Evolutionary conservation across 2,113 vertebrate genomes (phyloP), one percentile per base, ranked within the genome.

Genomic region (Orthochromis malagaraziensis): DNA sequence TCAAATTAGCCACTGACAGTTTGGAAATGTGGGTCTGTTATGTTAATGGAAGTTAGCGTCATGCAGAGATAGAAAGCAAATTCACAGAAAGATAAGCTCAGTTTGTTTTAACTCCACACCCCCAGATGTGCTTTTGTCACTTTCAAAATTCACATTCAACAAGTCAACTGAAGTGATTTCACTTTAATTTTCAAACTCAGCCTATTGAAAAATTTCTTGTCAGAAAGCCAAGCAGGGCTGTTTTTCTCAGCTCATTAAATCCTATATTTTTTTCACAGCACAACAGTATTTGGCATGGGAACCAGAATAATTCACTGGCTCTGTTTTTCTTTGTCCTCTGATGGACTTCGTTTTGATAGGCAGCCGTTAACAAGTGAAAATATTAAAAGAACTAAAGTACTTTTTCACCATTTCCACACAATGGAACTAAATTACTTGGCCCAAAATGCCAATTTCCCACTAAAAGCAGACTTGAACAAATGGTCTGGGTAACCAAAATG

Each of bases 381-480:
- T 47, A 81, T 84, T 73, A 87, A 86, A 87, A 53, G 11, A 38
- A 49, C 49, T 80, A 7, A 57, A 73, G 82, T 55, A 47, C 38
- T 35, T 77, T 31, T 77, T 77, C 42, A 49, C 70, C 57, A 70
- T 93, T 86, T 84, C 51, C 19, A 29, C 81, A 91, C 81, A 55
- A 77, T 57, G 26, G 82, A 68, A 35, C 26, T 54, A 47, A 84
- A 93, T 45, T 21, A 31, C 79, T 87, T 86, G 77, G 49, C 38
- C 55, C 51, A 35, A 63, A 86, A 84, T 29, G 29, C 73, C 58
- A 79, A 55, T 90, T 89, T 92, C 77, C 80, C 86, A 84, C 80
- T 82, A 77, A 87, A 90, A 92, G 85, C 75, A 58, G 47, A 82
- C 70, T 87, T 85, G 31, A 88, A 88, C 85, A 85, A 92, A 87